phyloP scores from a whole-genome alignment of 2,113 vertebrate species.

The Ondatra zibethicus region DNA sequence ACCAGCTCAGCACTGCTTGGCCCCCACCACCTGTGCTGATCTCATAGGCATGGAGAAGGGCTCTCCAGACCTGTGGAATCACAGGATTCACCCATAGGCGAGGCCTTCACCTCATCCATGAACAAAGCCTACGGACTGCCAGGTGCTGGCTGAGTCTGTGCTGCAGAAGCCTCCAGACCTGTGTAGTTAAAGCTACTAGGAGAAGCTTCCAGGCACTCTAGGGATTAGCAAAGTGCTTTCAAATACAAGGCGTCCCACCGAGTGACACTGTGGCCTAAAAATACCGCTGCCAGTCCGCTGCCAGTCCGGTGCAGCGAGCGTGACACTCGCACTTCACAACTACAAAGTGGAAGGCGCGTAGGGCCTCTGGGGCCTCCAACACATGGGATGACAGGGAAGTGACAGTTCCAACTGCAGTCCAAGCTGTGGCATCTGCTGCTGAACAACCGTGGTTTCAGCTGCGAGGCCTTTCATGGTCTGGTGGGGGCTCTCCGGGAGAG shows the following conservation, averaged over 20 bases:
- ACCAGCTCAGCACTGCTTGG: neutral
- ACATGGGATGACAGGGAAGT: neutral
- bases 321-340: neutral
- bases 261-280: slow-evolving; percentile 2
- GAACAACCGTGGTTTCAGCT: slow-evolving; percentile 24
- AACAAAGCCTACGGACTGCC: neutral
- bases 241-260: neutral
- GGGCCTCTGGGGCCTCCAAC: neutral
- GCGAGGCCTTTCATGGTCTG: slow-evolving; percentile 17
- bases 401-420: slow-evolving; percentile 48
- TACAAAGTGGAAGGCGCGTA: neutral
- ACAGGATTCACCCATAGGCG: neutral
- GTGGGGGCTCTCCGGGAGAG: slow-evolving; percentile 38
- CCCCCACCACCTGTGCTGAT: neutral
- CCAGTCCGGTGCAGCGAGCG: neutral
- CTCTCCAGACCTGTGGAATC: neutral
- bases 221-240: slow-evolving; percentile 17
- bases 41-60: neutral
- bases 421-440: slow-evolving; percentile 50
- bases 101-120: neutral
- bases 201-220: neutral
- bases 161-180: slow-evolving; percentile 50
- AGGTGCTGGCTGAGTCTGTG: neutral
- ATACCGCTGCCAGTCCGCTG: neutral
- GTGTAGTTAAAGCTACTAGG: neutral